Conservation (phyloP, 2,888 invertebrate genomes). For the Meiosimyza platycephala region DNA sequence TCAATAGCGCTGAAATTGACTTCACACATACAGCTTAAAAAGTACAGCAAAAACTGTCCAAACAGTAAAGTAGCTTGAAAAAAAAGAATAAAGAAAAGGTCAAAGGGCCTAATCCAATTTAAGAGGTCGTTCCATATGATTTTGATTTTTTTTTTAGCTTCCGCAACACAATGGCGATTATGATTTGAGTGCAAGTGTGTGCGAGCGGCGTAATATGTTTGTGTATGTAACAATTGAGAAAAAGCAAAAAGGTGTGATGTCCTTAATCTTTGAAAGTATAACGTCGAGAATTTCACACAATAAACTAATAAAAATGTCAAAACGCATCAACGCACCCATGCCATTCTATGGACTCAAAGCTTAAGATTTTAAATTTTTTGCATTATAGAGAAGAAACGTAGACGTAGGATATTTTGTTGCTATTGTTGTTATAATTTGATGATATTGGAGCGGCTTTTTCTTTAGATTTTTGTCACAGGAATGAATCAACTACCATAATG, state of each 20-base stretch:
- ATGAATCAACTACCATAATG: slow-evolving; percentile 12
- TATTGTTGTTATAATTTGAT: slow-evolving; percentile 12
- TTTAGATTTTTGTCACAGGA: background rate
- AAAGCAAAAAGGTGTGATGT: slow-evolving; percentile 52
- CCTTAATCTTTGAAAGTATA: slow-evolving; percentile 46
- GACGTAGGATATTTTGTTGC: background rate
- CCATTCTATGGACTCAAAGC: slow-evolving; percentile 30
- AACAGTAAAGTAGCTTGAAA: no score
- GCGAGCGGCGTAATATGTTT: background rate
- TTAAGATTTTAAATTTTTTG: slow-evolving; percentile 50
- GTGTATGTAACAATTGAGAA: slow-evolving; percentile 4
- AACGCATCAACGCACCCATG: slow-evolving; percentile 48
- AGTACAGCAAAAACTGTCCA: no score
- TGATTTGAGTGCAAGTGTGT: slow-evolving; percentile 21
- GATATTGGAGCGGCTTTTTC: no score
- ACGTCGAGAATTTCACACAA: slow-evolving; percentile 50
- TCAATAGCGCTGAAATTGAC: no score
- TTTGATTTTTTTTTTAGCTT: slow-evolving; percentile 25
- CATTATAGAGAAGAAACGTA: background rate
- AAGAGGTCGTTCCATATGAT: slow-evolving; percentile 54
- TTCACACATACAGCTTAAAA: no score
- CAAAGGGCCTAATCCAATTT: slow-evolving; percentile 59
- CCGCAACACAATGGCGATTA: slow-evolving; percentile 36
- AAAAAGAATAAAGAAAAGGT: slow-evolving; percentile 43
- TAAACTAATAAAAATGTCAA: slow-evolving; percentile 64